Base-by-base conservation (phyloP, 2,797 vertebrate species). In the Oryzias dopingdopingensis region DNA sequence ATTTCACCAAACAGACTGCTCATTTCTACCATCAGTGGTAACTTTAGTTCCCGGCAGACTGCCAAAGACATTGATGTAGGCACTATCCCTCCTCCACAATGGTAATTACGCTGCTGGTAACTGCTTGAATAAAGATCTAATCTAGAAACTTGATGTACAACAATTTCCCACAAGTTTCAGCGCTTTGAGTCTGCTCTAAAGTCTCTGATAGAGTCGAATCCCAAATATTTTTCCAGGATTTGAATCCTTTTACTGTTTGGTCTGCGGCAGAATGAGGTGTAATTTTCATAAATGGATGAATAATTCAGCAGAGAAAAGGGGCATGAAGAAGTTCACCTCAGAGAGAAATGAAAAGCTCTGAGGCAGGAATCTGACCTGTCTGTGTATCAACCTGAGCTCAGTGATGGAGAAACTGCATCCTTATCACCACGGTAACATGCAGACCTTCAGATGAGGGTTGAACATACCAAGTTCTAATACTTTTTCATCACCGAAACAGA, bases 51-150 rank as follows among this genome's bases (percentile, higher is more conserved):
- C 62, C 62, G 67, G 80, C 77, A 57, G 55, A 59, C 77, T 63
- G 80, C 85, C 85, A 88, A 70, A 85, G 72, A 80, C 83, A 72
- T 72, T 78, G 70, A 87, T 82, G 80, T 82, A 58, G 82, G 62
- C 79, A 62, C 80, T 69, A 72, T 81, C 69, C 84, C 80, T 82
- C 77, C 81, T 81, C 77, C 79, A 77, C 72, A 78, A 71, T 17
- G 42, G 76, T 88, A 82, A 88, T 86, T 86, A 82, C 67, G 58
- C 77, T 74, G 77, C 79, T 49, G 79, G 79, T 78, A 78, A 80
- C 50, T 40, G 69, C 83, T 83, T 86, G 81, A 88, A 88, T 85
- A 88, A 86, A 86, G 83, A 88, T 85, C 79, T 85, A 83, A 86
- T 88, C 84, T 80, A 63, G 55, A 82, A 86, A 87, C 59, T 79